phyloP scores from a whole-genome alignment of 1,140 invertebrate genomes.

The Nasonia giraulti region DNA sequence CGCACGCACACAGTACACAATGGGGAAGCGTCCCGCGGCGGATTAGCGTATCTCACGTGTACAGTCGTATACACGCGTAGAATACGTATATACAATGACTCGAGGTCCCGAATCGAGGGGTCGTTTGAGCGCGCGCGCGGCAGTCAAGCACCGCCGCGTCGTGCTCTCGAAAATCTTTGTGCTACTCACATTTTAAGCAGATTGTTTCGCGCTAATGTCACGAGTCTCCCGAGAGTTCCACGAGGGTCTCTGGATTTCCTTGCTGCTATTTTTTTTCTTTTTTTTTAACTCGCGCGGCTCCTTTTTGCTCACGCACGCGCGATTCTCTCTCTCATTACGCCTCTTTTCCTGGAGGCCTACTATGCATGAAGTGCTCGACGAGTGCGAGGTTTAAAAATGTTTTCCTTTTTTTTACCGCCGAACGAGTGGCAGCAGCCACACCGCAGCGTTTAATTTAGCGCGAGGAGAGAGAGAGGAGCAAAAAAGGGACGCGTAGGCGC shows the following conservation, averaged over 20 bases:
- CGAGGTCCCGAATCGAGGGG: constrained; percentile 33
- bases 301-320: constrained; percentile 18
- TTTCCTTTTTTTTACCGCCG: not conserved
- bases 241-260: constrained; percentile 17
- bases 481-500: not conserved
- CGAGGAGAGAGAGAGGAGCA: not conserved
- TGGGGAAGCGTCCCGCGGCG: constrained; percentile 30
- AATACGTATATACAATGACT: not conserved
- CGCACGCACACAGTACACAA: constrained; percentile 20
- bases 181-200: constrained; percentile 60
- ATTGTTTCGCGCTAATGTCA: constrained; percentile 62
- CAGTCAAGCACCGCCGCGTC: constrained; percentile 43
- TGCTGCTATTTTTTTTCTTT: constrained; percentile 17
- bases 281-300: constrained; percentile 16
- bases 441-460: not conserved
- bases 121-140: constrained; percentile 14
- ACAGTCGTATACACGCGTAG: not conserved
- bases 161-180: constrained; percentile 53
- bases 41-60: constrained; percentile 32
- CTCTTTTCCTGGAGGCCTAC: constrained; percentile 1
- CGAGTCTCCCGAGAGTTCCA: constrained; percentile 28
- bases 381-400: constrained; percentile 10
- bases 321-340: constrained; percentile 3
- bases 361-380: not conserved
- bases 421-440: not conserved